A percentile compares a stretch with the other conserved stretches of the same genome.
phyloP scores from a whole-genome alignment of 1,140 invertebrate species.

The Lordiphosa stackelbergi region DNA sequence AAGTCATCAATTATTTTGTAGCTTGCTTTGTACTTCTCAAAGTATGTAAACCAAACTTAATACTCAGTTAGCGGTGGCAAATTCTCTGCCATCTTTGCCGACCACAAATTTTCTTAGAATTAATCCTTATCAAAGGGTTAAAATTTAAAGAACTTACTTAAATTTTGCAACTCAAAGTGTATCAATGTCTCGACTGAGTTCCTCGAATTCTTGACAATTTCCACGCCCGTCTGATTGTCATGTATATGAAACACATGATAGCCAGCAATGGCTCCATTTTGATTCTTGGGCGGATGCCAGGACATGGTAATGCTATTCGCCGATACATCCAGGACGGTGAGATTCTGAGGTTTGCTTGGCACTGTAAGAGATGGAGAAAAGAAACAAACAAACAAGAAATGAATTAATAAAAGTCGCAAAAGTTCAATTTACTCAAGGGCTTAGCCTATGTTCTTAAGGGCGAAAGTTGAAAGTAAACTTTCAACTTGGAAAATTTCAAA shows the following conservation, averaged over 20 bases:
- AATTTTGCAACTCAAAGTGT: constrained; percentile 80
- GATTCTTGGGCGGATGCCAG: constrained; percentile 86
- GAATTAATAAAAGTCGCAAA: constrained; percentile 33
- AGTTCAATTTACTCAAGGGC: constrained; percentile 40
- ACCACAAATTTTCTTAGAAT: too few species aligned
- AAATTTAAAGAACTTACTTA: constrained; percentile 79
- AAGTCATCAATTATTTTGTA: too few species aligned
- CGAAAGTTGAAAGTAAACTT: constrained; percentile 19
- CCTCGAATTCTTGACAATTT: constrained; percentile 79
- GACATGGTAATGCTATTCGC: constrained; percentile 86
- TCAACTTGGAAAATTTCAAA: background rate
- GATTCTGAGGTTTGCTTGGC: constrained; percentile 88
- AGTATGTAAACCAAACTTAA: too few species aligned
- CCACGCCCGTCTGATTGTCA: constrained; percentile 83
- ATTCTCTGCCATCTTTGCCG: too few species aligned
- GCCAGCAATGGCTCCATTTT: constrained; percentile 84
- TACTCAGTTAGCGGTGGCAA: too few species aligned
- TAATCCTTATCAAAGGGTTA: too few species aligned
- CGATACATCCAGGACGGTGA: constrained; percentile 86
- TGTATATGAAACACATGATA: constrained; percentile 86
- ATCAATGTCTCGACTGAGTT: constrained; percentile 77
- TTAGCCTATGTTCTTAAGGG: constrained; percentile 43
- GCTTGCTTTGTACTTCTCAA: too few species aligned
- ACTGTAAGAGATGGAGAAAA: constrained; percentile 79
- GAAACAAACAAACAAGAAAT: constrained; percentile 9